phyloP scores from a whole-genome alignment of 2,888 invertebrate species.

The Thereva unica region DNA sequence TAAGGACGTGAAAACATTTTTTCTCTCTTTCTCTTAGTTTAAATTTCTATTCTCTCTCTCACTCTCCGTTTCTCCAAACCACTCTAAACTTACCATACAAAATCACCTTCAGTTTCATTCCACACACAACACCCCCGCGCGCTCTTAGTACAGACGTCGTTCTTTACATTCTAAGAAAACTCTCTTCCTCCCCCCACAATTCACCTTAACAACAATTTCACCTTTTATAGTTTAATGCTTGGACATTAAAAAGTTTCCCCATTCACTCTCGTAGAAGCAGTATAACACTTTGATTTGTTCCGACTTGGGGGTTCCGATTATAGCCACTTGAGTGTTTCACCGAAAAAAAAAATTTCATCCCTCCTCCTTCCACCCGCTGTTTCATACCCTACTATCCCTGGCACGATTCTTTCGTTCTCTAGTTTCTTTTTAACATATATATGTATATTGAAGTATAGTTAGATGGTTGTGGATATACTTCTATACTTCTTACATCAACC shows the following conservation, averaged over 20 bases:
- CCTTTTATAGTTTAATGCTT: background rate
- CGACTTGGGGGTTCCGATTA: constrained; percentile 17
- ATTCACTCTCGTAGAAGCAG: constrained; percentile 22
- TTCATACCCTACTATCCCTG: constrained; percentile 4
- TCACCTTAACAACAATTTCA: constrained; percentile 19
- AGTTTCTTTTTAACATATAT: background rate
- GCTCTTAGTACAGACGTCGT: background rate
- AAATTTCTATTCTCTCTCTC: no score
- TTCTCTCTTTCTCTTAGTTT: no score
- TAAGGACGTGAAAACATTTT: no score
- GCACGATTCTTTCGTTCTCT: background rate
- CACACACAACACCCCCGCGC: background rate
- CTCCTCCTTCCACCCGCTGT: background rate
- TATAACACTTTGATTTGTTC: constrained; percentile 35
- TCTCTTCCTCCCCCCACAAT: constrained; percentile 5
- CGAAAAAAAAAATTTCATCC: background rate
- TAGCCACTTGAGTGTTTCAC: constrained; percentile 18
- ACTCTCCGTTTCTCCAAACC: no score
- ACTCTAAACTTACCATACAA: no score
- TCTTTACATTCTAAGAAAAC: background rate
- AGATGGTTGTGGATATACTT: no score
- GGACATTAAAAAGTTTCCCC: constrained; percentile 26
- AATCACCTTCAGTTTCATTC: background rate
- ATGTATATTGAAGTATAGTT: no score
- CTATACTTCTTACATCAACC: no score